Base-by-base conservation (phyloP, 2,113 vertebrate genomes). In the Bufo gargarizans region DNA sequence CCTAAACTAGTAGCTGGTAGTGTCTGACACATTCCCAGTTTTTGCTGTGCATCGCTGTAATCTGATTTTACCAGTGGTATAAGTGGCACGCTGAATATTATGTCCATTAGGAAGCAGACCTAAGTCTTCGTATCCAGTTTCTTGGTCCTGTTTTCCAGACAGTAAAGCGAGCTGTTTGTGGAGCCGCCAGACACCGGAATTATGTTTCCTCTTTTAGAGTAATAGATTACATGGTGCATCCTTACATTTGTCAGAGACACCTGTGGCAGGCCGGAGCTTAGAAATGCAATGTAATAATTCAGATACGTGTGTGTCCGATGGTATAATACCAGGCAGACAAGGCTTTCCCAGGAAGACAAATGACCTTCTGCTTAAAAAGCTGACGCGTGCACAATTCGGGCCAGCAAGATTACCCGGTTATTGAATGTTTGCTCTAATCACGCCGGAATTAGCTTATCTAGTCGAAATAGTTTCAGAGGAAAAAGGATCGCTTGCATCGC, bases 271-370 rank as follows among this genome's bases (percentile, higher is more conserved):
- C 2, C 14, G 77, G 13, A 47, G 56, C 50, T 71, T 80, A 9
- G 49, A 67, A 69, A n/a, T 71, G 77, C 50, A 71, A 58, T 80
- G 77, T 71, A 87, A 87, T 87, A 79, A 79, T 69, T 63, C 76
- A 86, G 59, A 80, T 49, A 6, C 13, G 63, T 80, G 61, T 71
- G 59, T 77, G 50, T 56, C 20, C 22, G 53, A 63, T 77, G 53
- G 47, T 78, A 50, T 53, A 78, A 59, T 67, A 67, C 19, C 43
- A 45, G n/a, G 14, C n/a, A 77, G 72, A 86, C 55, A 78, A 55
- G 76, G n/a, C 58, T 49, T 61, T 86, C 72, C 55, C 49, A n/a
- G 43, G 50, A 86, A 79, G 74, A 86, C 56, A 53, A 83, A 86
- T 86, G 74, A 86, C 58, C 16, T 16, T 49, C 13, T 4, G 3